Base-by-base conservation (phyloP, 2,888 invertebrate species). In the Pediacus dermestoides region DNA sequence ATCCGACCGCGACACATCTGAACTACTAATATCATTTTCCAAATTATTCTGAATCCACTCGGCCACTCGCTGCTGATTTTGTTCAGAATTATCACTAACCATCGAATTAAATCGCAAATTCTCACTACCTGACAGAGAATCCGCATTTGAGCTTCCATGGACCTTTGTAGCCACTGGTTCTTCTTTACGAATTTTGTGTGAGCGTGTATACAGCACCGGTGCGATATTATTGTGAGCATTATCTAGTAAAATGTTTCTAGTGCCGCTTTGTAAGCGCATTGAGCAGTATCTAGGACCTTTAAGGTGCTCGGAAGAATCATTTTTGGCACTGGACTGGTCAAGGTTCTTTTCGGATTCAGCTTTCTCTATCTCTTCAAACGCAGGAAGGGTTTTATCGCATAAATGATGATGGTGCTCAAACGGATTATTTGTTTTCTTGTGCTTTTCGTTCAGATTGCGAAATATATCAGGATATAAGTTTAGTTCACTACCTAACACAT, bases 191-290 rank as follows among this genome's bases (percentile, higher is more conserved):
- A 38, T 46, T 31, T 53, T 56, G 15, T 53, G 45, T 25, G 53
- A 78, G 6, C 79, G 71, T 42, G 81, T 81, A 54, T 87, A 88
- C 23, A 88, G 70, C 16, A 88, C 79, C 0, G 87, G 86, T 8
- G 83, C 79, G 15, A 82, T 77, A 47, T 76, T 77, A 27, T 82
- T 80, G 52, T 84, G 83, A 16, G 83, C 82, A 55, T 86, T 88
- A 64, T 88, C 88, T 13, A 88, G 70, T 3, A 88, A 70, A 55
- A 88, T 85, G 63, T 88, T 88, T 60, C 83, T 86, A 7, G 85
- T 84, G 3, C 85, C 86, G 3, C 81, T 81, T 57, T 86, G 86
- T 55, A 87, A 75, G 21, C 85, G 75, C 59, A 88, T 75, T 34
- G 87, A 82, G 57, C 87, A 88, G 54, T 85, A 80, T 45, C 87